These are phyloP conservation scores for Ardeotis arabs DNA, from an alignment of 2,113 vertebrate species.

Conservation along the genomic window DNA sequence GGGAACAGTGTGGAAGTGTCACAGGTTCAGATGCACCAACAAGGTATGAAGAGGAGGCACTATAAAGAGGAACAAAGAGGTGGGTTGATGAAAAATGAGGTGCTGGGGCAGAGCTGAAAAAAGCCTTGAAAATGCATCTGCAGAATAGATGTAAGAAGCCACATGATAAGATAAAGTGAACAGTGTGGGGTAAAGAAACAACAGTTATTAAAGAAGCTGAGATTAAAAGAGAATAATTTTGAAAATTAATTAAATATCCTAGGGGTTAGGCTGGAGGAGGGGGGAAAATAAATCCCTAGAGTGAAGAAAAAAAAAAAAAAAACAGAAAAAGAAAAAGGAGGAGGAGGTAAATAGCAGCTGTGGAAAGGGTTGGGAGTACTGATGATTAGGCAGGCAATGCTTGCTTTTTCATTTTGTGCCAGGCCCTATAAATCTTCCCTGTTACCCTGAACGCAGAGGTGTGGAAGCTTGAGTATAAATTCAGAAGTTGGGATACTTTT, in stretches of 20 bases:
- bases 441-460: constrained; percentile 11
- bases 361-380: neutral
- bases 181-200: constrained; percentile 27
- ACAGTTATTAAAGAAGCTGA: constrained; percentile 22
- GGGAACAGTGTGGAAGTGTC: neutral
- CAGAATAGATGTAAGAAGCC: constrained; percentile 33
- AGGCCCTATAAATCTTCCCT: constrained; percentile 16
- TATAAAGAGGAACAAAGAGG: constrained; percentile 24
- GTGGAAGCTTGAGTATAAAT: constrained; percentile 8
- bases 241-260: constrained; percentile 58
- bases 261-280: neutral
- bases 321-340: neutral
- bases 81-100: constrained; percentile 17
- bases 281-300: neutral
- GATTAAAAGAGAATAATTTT: constrained; percentile 50
- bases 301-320: neutral
- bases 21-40: neutral
- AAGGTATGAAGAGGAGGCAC: constrained; percentile 4
- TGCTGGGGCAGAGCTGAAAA: neutral
- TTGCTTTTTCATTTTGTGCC: constrained; percentile 50
- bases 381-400: neutral
- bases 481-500: constrained; percentile 34
- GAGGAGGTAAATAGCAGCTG: constrained; percentile 52
- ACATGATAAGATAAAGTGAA: constrained; percentile 55
- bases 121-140: neutral